A percentile compares a stretch with the other conserved stretches of the same genome.
These are phyloP conservation scores for Copsychus sechellarum DNA, from an alignment of 2,113 vertebrate species.

Conservation along the genomic window DNA sequence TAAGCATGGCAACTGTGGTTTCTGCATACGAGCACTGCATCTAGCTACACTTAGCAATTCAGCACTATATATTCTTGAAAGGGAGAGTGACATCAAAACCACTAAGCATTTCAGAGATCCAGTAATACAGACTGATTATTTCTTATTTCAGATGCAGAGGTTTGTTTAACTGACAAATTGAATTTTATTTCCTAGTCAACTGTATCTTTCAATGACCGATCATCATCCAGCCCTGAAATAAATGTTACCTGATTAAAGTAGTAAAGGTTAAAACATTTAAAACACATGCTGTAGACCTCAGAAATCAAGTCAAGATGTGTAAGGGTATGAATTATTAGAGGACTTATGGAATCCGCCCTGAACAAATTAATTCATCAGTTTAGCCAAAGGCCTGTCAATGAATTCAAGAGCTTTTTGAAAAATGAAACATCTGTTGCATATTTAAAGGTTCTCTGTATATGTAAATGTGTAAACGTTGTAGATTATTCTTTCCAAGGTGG, in stretches of 20 bases:
- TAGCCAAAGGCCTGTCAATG: slow-evolving; percentile 77
- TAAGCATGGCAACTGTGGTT: not conserved
- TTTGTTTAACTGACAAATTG: slow-evolving; percentile 71
- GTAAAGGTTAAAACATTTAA: slow-evolving; percentile 80
- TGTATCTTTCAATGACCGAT: slow-evolving; percentile 72
- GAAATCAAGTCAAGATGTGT: slow-evolving; percentile 81
- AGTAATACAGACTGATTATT: slow-evolving; percentile 44
- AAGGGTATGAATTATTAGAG: slow-evolving; percentile 79
- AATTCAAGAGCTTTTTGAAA: slow-evolving; percentile 75
- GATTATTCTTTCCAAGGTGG: slow-evolving; percentile 61
- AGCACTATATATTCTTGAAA: not conserved
- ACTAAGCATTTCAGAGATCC: slow-evolving; percentile 16
- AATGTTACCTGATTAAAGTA: slow-evolving; percentile 79
- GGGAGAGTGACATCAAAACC: slow-evolving; percentile 21
- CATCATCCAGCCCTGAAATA: slow-evolving; percentile 73
- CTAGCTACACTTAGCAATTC: not conserved
- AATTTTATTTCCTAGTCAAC: slow-evolving; percentile 67
- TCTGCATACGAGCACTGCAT: not conserved
- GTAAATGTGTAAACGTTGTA: slow-evolving; percentile 57
- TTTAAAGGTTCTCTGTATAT: slow-evolving; percentile 74
- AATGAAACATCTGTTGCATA: slow-evolving; percentile 78
- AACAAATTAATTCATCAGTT: slow-evolving; percentile 83
- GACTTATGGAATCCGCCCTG: slow-evolving; percentile 75
- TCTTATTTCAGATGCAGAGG: slow-evolving; percentile 38
- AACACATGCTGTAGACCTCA: slow-evolving; percentile 75